Conservation (phyloP, 2,888 invertebrate species). For the Stenolophus ochropezus region DNA sequence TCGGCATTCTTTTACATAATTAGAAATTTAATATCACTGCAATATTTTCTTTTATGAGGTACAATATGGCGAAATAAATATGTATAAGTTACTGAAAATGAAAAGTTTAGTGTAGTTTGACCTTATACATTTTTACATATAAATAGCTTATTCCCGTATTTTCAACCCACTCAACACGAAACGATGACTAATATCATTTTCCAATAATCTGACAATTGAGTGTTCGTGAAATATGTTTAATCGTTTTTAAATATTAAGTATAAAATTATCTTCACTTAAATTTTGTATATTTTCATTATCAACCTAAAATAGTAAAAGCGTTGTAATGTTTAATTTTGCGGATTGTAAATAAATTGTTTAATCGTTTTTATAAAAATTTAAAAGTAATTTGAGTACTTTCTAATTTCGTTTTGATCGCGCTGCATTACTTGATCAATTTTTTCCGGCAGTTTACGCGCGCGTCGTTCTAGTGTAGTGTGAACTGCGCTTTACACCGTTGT, state of each 20-base stretch:
- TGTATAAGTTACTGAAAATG: not conserved
- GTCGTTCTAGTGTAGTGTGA: slow-evolving; percentile 8
- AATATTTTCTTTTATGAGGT: not conserved
- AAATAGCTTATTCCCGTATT: not conserved
- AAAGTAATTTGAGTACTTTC: slow-evolving; percentile 4
- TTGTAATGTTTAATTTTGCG: not conserved
- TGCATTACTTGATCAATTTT: slow-evolving; percentile 25
- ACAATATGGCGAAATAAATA: not conserved
- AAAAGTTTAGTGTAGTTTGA: not conserved
- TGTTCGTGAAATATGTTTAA: not conserved
- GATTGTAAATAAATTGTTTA: not conserved
- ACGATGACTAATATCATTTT: not conserved
- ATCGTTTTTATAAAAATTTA: not conserved
- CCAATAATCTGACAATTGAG: not conserved
- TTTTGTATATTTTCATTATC: not conserved
- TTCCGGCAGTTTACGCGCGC: slow-evolving; percentile 22
- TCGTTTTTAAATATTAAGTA: not conserved
- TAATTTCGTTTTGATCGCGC: slow-evolving; percentile 23
- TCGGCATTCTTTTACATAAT: not conserved
- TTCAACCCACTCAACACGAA: not conserved
- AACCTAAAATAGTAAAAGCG: not conserved
- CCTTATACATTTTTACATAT: not conserved
- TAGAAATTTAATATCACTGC: not conserved
- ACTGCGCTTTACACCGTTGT: slow-evolving; percentile 3
- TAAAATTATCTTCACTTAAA: not conserved